Evolutionary conservation across 2,797 vertebrate genomes (phyloP), one percentile per base, ranked within the genome.

Genomic region (Moxostoma hubbsi): DNA sequence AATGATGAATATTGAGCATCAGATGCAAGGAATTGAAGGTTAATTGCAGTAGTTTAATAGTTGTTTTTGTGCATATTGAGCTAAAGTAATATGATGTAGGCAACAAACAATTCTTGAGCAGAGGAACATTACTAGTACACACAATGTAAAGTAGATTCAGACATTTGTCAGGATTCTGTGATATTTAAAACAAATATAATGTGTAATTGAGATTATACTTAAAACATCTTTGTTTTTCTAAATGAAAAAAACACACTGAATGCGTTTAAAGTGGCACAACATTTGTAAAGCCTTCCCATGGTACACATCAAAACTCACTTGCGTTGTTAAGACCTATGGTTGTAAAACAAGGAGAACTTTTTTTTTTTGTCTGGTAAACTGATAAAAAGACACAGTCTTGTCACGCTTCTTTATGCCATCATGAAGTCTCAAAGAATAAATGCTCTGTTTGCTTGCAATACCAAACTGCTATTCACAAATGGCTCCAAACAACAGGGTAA

Each of bases 381-480:
- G 63, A 78, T 75, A 68, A 46, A 73, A 53, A 64, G 36, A 80
- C 57, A 51, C 18, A 36, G 36, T 70, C 53, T 77, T 75, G 78
- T 67, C 67, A 68, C 67, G 36, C 36, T 74, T 78, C 68, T 74
- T 78, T 75, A 77, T 47, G 73, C 65, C 55, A 80, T 73, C 59
- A 78, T 16, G 53, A 68, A 74, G 47, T 77, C 45, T 69, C 67
- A 36, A 53, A 72, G 73, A 75, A 73, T 81, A 83, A 81, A 84
- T 77, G 62, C 76, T 75, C 24, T 63, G 77, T 85, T 80, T 81
- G 69, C 36, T 36, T 36, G 36, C 36, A 36, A 36, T 86, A 81
- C 77, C n/a, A 78, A 80, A 81, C 57, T 6, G 8, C 36, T 80
- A 81, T 77, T 78, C 69, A 55, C 77, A 64, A 82, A 82, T 80